A percentile compares a stretch with the other conserved stretches of the same genome.
Conservation (phyloP, 2,113 vertebrate genomes). For the Lophura nycthemera region DNA sequence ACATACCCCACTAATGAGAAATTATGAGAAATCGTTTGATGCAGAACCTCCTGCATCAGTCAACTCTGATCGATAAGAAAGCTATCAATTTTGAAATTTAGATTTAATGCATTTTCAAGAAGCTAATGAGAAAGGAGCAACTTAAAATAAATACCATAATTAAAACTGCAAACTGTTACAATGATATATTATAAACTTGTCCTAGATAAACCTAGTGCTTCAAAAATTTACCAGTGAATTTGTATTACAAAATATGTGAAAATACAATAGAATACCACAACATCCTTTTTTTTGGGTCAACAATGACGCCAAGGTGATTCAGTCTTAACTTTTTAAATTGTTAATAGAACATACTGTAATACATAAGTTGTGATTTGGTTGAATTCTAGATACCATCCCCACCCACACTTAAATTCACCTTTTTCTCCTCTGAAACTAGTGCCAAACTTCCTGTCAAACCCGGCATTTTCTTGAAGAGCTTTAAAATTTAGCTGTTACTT, state of each 20-base stretch:
- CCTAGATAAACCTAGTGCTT: slow-evolving; percentile 76
- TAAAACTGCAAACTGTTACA: slow-evolving; percentile 75
- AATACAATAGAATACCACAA: slow-evolving; percentile 75
- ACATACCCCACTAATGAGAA: slow-evolving; percentile 57
- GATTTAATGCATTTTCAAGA: slow-evolving; percentile 75
- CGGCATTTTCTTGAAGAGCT: slow-evolving; percentile 60
- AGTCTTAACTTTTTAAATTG: slow-evolving; percentile 27
- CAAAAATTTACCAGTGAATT: slow-evolving; percentile 74
- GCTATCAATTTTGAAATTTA: slow-evolving; percentile 69
- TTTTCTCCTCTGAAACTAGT: slow-evolving; percentile 57
- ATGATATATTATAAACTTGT: slow-evolving; percentile 69
- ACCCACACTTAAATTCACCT: slow-evolving; percentile 14
- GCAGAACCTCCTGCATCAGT: slow-evolving; percentile 63
- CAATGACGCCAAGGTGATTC: slow-evolving; percentile 50
- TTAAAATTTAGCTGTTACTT: slow-evolving; percentile 68
- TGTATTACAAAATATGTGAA: slow-evolving; percentile 76
- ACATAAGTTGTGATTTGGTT: slow-evolving; percentile 76
- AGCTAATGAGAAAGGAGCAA: slow-evolving; percentile 76
- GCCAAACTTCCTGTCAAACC: slow-evolving; percentile 65
- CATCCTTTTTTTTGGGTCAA: slow-evolving; percentile 47
- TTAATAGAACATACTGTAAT: slow-evolving; percentile 64
- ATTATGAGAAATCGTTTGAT: slow-evolving; percentile 56
- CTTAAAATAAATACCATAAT: slow-evolving; percentile 74
- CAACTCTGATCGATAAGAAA: slow-evolving; percentile 67
- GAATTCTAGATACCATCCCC: slow-evolving; percentile 71